A percentile compares a stretch with the other conserved stretches of the same genome.
phyloP scores from a whole-genome alignment of 2,888 invertebrate species.

The Callosobruchus maculatus region DNA sequence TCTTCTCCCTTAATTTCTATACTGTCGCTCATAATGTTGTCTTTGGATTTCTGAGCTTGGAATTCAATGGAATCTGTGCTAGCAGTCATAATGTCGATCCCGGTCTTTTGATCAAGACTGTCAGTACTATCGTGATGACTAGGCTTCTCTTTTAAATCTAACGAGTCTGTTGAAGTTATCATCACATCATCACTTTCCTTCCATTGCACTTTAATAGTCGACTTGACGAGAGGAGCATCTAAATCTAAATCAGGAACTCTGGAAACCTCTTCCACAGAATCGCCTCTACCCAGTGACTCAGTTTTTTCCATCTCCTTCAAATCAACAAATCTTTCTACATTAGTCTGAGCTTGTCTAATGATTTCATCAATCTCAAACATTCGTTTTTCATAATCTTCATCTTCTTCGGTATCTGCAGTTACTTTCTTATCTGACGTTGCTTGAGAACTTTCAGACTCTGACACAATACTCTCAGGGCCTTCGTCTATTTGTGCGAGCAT shows the following conservation, averaged over 20 bases:
- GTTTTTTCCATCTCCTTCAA: conserved; percentile 57
- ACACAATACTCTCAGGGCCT: conserved; percentile 52
- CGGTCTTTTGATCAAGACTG: conserved; percentile 61
- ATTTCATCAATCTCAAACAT: conserved; percentile 69
- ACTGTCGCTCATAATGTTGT: conserved; percentile 55
- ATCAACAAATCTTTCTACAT: conserved; percentile 61
- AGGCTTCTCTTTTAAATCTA: conserved; percentile 55
- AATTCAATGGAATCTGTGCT: conserved; percentile 58
- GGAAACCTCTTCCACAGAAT: conserved; percentile 54
- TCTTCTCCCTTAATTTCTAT: conserved; percentile 50
- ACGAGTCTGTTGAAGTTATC: conserved; percentile 62
- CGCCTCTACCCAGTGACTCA: conserved; percentile 52
- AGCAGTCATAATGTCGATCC: conserved; percentile 55
- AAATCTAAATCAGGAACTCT: conserved; percentile 54
- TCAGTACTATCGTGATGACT: conserved; percentile 62
- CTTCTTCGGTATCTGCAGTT: conserved; percentile 55
- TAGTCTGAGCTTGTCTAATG: conserved; percentile 63
- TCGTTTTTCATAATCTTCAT: conserved; percentile 61
- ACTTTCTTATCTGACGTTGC: conserved; percentile 59
- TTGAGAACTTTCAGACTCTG: conserved; percentile 59
- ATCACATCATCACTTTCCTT: conserved; percentile 51
- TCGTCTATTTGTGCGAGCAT: conserved; percentile 58
- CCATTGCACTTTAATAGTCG: conserved; percentile 48
- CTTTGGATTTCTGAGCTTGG: conserved; percentile 43
- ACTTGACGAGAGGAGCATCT: conserved; percentile 44